Conservation (phyloP, 92 coral and sea anemone species). For the Porites lobata region DNA sequence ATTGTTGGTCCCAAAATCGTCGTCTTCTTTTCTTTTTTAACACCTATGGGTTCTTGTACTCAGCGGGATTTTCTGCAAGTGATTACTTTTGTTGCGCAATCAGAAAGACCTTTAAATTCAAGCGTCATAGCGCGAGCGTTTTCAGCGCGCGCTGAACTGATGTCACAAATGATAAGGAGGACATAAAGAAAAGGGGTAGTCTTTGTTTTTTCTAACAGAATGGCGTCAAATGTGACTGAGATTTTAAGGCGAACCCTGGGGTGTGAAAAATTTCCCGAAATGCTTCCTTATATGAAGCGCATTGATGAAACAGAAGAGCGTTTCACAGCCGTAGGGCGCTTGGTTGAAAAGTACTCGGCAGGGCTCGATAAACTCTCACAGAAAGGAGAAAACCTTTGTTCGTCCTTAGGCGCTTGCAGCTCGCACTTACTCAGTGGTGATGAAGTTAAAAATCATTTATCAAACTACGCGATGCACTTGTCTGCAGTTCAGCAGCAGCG, state of each 20-base stretch:
- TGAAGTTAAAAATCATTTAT: constrained; percentile 8
- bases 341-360: constrained; percentile 69
- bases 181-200: not conserved
- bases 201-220: not conserved
- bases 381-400: constrained; percentile 67
- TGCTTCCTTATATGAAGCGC: constrained; percentile 31
- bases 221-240: constrained; percentile 24
- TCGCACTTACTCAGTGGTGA: constrained; percentile 14
- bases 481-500: constrained; percentile 28
- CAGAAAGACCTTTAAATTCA: not conserved
- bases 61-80: too few relatives aligned
- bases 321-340: constrained; percentile 61
- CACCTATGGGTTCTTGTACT: too few relatives aligned
- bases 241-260: constrained; percentile 16
- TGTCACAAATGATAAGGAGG: not conserved
- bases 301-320: constrained; percentile 63
- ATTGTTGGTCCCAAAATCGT: too few relatives aligned
- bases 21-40: too few relatives aligned
- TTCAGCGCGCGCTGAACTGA: constrained; percentile 16
- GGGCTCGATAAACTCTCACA: constrained; percentile 61
- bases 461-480: constrained; percentile 23
- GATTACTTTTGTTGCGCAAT: not conserved
- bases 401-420: constrained; percentile 48
- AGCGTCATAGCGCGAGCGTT: not conserved
- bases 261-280: constrained; percentile 21